Evolutionary conservation across 2,113 vertebrate species (phyloP), one percentile per base, ranked within the genome.

Genomic region (Mustela nigripes): DNA sequence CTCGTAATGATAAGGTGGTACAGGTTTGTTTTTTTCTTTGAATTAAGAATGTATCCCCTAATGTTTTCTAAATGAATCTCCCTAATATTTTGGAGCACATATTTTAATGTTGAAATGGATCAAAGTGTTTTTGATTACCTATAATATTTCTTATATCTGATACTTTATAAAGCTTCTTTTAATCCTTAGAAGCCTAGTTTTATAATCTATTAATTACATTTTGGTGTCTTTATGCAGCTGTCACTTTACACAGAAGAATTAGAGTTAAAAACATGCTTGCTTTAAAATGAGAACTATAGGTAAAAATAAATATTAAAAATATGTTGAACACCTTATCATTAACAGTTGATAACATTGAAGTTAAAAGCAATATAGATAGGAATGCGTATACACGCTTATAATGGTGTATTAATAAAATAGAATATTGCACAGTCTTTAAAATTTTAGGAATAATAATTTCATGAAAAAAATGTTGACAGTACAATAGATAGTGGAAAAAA

Each of bases 91-190:
- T 50, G 12, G 22, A 28, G 26, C 6, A 39, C 24, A 28, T 26
- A 53, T 58, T 86, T 67, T 76, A 79, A 88, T 87, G 48, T 9
- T 5, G 79, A 95, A 96, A n/a, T 33, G 63, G 58, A 85, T 78
- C 45, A 78, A 21, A 82, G 36, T 2, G 65, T 78, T 60, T 78
- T 78, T 53, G 26, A 56, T 73, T 39, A 26, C 45, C 79, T 39
- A 2, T 58, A 73, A 28, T 50, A 6, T 60, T 76, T 88, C 31
- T 36, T 28, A 56, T 67, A 42, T 33, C 76, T 91, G 63, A 82
- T 58, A 83, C 73, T 5, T 89, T 67, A 69, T 22, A 63, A 91
- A 62, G 1, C 2, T 78, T 89, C 73, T 33, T 96, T 80, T 84
- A 80, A 16, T 58, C 6, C 11, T 62, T 65, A 53, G 58, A 95